Percentiles rank a stretch among this genome's conserved stretches.
These are phyloP conservation scores for Aythya baeri DNA, from an alignment of 2,113 vertebrate genomes.

Conservation along the genomic window DNA sequence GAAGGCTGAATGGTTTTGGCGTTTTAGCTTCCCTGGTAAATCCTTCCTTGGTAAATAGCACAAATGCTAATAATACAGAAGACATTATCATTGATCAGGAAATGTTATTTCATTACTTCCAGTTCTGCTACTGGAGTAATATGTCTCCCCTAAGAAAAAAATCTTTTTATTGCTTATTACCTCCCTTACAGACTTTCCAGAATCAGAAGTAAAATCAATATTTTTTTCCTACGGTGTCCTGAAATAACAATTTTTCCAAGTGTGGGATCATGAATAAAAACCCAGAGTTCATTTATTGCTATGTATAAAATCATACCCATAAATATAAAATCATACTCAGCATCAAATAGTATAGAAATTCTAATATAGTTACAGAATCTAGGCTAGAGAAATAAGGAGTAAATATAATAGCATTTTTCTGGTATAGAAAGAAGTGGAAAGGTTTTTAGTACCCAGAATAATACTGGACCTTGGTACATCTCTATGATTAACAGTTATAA, in stretches of 20 bases:
- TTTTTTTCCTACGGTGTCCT: slow-evolving; percentile 10
- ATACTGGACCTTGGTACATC: not conserved
- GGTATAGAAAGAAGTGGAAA: not conserved
- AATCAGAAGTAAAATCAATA: slow-evolving; percentile 48
- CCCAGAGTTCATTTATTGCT: not conserved
- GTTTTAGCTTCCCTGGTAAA: not conserved
- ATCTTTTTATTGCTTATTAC: slow-evolving; percentile 18
- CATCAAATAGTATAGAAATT: not conserved
- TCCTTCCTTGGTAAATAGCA: not conserved
- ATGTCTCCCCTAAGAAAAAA: not conserved
- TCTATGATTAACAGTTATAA: not conserved
- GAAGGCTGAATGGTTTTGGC: not conserved
- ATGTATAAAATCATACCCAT: not conserved
- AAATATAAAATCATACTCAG: not conserved
- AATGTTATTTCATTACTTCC: not conserved
- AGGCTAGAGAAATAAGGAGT: not conserved
- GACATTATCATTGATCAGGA: not conserved
- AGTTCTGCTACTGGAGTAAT: not conserved
- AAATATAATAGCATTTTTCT: not conserved
- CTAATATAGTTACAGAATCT: not conserved
- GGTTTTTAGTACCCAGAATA: not conserved
- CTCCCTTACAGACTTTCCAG: slow-evolving; percentile 12
- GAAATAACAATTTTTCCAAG: not conserved
- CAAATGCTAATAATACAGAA: not conserved
- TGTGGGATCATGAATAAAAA: not conserved